Evolutionary conservation across 2,113 vertebrate species (phyloP), one percentile per base, ranked within the genome.

Genomic region (Catharus minimus): DNA sequence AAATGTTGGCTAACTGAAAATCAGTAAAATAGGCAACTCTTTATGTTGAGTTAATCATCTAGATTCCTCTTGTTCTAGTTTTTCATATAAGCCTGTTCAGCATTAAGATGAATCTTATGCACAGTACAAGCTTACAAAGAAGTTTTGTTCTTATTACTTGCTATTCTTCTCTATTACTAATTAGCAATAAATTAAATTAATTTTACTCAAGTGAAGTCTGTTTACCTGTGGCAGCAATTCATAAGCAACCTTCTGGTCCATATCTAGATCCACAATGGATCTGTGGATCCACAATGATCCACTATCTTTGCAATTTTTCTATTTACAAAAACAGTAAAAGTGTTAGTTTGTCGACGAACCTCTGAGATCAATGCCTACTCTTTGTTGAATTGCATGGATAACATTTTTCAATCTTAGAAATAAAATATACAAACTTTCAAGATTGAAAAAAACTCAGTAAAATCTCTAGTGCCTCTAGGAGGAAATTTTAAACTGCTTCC

Each of bases 211-310:
- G 7, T 23, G 17, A 73, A 67, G 9, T 13, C 6, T 68, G 5
- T 26, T 64, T 58, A 3, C 14, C 15, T 2, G 0, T 33, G 16
- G 26, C 3, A 26, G 11, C 17, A 33, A 44, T 33, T 65, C 1
- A 3, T 49, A 60, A 71, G 2, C 24, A 32, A 33, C 24, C 4
- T 85, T 23, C 41, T 65, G 10, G 41, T 71, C 13, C 14, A 28
- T 52, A n/a, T n/a, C 11, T 72, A 0, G 1, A 28, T 3, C 2
- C 5, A 33, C 0, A 4, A 19, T 44, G 19, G 43, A 44, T 44
- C 17, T 9, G 18, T 44, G 43, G 43, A 44, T 44, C 43, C 18
- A 44, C 18, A 44, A 46, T 22, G 46, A 46, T 46, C 21, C 21
- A 46, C 21, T 21, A 46, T 46, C 44, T 46, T 46, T 46, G 11